Percentiles rank a stretch among this genome's conserved stretches.
Evolutionary conservation across 2,888 invertebrate genomes (phyloP).

Genomic region (Orchesella flavescens): DNA sequence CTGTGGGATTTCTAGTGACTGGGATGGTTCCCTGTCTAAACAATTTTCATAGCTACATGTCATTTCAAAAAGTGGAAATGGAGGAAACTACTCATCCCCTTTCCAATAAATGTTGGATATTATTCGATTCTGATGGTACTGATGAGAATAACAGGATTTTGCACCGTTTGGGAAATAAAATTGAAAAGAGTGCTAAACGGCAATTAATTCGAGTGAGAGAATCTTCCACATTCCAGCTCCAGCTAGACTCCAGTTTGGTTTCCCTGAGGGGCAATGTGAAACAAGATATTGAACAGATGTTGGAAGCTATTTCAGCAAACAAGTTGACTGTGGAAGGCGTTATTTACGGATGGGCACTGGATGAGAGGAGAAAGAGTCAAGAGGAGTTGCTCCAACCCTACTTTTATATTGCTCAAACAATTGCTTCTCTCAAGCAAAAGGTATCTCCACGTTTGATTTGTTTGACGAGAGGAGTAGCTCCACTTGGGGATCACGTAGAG

Average conservation of each 20-base stretch:
- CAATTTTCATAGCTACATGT: constrained; percentile 2
- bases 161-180: neutral
- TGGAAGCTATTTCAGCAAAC: neutral
- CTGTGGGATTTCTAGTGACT: neutral
- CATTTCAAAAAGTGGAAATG: neutral
- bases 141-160: neutral
- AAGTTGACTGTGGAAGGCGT: constrained; percentile 29
- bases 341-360: constrained; percentile 37
- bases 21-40: constrained; percentile 18
- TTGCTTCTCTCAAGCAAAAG: neutral
- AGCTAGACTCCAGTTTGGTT: neutral
- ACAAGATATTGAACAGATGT: constrained; percentile 5
- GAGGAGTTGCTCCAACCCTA: constrained; percentile 33
- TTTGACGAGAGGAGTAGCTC: neutral
- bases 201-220: neutral
- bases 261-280: neutral
- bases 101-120: neutral
- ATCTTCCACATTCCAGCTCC: no score
- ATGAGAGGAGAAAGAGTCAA: constrained; percentile 10
- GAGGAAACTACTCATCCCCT: neutral
- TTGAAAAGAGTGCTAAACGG: neutral
- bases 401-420: constrained; percentile 15
- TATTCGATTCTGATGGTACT: constrained; percentile 8
- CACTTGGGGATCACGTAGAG: neutral
- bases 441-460: neutral